Evolutionary conservation across 2,888 invertebrate genomes (phyloP).

Genomic region (Bombyx huttoni): DNA sequence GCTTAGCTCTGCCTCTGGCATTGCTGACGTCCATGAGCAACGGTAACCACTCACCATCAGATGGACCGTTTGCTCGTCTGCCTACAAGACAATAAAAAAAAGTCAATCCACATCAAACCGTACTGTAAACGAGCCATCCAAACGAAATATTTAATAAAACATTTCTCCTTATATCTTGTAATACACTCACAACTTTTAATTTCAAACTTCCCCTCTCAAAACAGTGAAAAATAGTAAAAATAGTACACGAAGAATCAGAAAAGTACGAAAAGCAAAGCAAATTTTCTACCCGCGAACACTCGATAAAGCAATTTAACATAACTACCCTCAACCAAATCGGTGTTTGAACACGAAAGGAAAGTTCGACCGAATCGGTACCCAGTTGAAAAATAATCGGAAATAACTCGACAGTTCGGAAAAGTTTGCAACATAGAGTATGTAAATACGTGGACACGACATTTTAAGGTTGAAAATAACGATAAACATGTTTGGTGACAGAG

Average conservation of each 20-base stretch:
- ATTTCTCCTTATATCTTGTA: no score
- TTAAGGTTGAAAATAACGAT: background rate
- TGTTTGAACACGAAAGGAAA: slow-evolving; percentile 13
- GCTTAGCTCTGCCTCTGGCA: no score
- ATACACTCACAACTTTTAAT: background rate
- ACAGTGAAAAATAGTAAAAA: background rate
- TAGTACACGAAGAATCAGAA: background rate
- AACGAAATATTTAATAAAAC: no score
- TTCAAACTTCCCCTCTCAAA: background rate
- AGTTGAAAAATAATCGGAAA: slow-evolving; percentile 28
- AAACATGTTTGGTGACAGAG: no score
- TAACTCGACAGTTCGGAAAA: slow-evolving; percentile 15
- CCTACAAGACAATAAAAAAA: no score
- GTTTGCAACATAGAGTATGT: slow-evolving; percentile 9
- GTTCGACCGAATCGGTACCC: slow-evolving; percentile 13
- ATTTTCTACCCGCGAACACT: slow-evolving; percentile 12
- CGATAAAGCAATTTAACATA: slow-evolving; percentile 24
- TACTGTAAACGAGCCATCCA: no score
- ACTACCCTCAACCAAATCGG: slow-evolving; percentile 15
- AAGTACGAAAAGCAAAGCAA: background rate
- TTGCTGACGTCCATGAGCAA: no score
- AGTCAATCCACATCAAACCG: no score
- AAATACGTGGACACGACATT: slow-evolving; percentile 8
- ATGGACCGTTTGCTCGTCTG: no score
- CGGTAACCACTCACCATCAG: no score